Evolutionary conservation across 2,113 vertebrate genomes (phyloP), one percentile per base, ranked within the genome.

Genomic region (Penelope pileata): DNA sequence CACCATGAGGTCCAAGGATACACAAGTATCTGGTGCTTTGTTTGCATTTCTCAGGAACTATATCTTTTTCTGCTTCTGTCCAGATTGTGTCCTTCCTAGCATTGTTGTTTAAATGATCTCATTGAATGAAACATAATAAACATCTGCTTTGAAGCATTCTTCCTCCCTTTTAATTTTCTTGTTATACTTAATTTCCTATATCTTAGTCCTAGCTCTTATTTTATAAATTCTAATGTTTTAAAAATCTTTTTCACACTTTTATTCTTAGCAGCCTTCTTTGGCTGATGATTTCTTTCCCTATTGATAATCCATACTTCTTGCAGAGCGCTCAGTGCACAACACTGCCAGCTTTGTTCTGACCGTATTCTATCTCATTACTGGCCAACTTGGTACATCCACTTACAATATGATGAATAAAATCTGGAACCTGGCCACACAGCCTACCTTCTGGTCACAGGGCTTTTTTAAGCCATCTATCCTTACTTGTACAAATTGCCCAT

Each of bases 391-490:
- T 93, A 51, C 16, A 88, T 86, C 68, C 56, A 90, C 80, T 94
- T 90, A 48, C 17, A 83, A 90, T 80, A 86, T 63, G 90, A 96
- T 81, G 68, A 93, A 95, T 75, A 86, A 13, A 24, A 81, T 36
- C 56, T 93, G 94, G 60, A 95, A 3, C 64, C 64, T 91, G 64
- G 68, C 86, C 91, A 96, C 69, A 72, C 43, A 93, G 48, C 16
- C 59, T 90, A 45, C 38, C 19, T 92, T 78, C 47, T 72, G 47
- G 17, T 81, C 21, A 56, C 68, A n/a, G 12, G 30, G 60, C 6
- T 59, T 83, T 88, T 94, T 72, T 6, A 88, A 88, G 19, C 43
- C 32, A 67, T 90, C 79, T 93, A 86, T 93, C 76, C 86, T 86
- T 91, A 26, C 88, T 67, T 47, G 42, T 74, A 67, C 43, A 83